phyloP scores from a whole-genome alignment of 2,888 invertebrate genomes.

The Leucania comma region DNA sequence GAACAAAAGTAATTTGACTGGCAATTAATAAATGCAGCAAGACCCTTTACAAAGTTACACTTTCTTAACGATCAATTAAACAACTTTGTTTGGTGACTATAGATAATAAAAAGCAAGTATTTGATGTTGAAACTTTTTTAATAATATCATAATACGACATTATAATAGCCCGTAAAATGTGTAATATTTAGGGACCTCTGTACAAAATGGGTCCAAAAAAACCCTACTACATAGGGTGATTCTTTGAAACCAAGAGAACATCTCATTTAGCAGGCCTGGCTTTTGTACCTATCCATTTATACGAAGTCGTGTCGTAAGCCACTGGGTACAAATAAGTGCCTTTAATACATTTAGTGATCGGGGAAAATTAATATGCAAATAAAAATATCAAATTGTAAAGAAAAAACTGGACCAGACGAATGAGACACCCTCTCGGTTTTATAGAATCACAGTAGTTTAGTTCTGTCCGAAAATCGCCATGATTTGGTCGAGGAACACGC shows the following conservation, averaged over 20 bases:
- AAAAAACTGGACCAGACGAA: too few species aligned
- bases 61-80: conserved; percentile 18
- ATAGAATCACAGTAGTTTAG: conserved; percentile 52
- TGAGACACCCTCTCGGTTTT: too few species aligned
- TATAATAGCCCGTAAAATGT: conserved; percentile 1
- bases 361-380: too few species aligned
- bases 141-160: conserved; percentile 13
- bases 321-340: too few species aligned
- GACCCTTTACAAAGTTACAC: conserved; percentile 13
- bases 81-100: conserved; percentile 12
- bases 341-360: too few species aligned
- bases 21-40: conserved; percentile 7
- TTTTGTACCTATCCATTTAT: too few species aligned
- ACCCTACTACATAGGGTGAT: too few species aligned
- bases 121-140: conserved; percentile 11
- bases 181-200: background rate
- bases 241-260: too few species aligned
- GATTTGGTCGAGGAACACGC: conserved; percentile 70
- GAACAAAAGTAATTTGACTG: background rate
- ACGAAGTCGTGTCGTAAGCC: too few species aligned
- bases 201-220: conserved; percentile 12
- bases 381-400: too few species aligned
- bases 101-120: conserved; percentile 6
- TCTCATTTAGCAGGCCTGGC: too few species aligned
- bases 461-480: conserved; percentile 81